Percentiles rank a stretch among this genome's conserved stretches.
phyloP scores from a whole-genome alignment of 2,888 invertebrate species.

The Drosophila meridionalis region DNA sequence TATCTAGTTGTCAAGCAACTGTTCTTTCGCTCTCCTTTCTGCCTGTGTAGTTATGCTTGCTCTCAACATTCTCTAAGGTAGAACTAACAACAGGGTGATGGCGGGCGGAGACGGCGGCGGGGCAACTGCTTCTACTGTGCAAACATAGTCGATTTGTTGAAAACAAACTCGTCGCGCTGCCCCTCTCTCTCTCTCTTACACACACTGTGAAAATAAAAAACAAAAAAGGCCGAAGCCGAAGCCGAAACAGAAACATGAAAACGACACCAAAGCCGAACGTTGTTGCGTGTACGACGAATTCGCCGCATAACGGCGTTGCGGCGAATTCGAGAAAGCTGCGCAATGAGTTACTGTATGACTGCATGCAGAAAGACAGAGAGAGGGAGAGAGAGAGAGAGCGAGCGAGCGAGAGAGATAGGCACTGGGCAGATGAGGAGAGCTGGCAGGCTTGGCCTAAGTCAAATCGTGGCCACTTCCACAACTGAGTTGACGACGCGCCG shows the following conservation, averaged over 20 bases:
- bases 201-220: background rate
- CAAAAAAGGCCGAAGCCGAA: conserved; percentile 7
- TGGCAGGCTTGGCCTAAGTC: conserved; percentile 35
- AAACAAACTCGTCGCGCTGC: conserved; percentile 38
- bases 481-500: conserved; percentile 26
- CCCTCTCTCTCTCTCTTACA: background rate
- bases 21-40: conserved; percentile 16
- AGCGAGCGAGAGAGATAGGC: background rate
- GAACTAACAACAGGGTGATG: conserved; percentile 34
- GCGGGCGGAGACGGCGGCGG: background rate
- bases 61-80: conserved; percentile 40
- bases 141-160: conserved; percentile 65
- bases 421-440: background rate
- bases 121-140: conserved; percentile 27
- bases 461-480: conserved; percentile 51
- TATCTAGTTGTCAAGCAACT: conserved; percentile 9
- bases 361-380: background rate
- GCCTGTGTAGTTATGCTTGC: conserved; percentile 46
- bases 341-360: background rate
- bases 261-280: conserved; percentile 27
- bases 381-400: too few species aligned
- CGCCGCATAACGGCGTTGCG: conserved; percentile 56
- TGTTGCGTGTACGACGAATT: conserved; percentile 47
- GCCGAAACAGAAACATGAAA: conserved; percentile 1
- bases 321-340: conserved; percentile 62